Conservation (phyloP, 2,797 vertebrate genomes). For the Netta rufina region DNA sequence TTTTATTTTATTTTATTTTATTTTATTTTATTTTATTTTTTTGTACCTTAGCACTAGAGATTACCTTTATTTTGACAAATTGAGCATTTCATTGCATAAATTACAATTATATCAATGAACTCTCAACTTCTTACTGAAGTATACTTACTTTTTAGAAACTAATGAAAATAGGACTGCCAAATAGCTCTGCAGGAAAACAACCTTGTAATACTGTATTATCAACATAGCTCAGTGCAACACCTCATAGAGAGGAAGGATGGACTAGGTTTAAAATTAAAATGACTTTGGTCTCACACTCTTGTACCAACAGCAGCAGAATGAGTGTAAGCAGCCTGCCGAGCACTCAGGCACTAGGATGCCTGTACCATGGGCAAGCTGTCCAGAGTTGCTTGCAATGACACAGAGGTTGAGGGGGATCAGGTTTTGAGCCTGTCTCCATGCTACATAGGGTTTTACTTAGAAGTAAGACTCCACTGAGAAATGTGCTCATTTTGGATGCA, state of each 20-base stretch:
- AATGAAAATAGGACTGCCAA: too few relatives aligned
- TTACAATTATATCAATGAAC: background rate
- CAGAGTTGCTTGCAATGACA: background rate
- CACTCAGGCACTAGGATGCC: background rate
- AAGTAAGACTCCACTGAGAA: background rate
- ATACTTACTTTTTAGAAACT: too few relatives aligned
- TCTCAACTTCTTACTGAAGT: background rate
- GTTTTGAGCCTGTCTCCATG: background rate
- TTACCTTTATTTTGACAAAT: background rate
- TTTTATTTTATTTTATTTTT: background rate
- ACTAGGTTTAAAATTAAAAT: background rate
- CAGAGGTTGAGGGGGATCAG: background rate
- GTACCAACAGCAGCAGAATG: background rate
- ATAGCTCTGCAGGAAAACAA: background rate
- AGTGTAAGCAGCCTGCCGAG: background rate
- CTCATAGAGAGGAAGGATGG: background rate
- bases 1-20: background rate
- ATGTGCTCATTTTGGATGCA: background rate
- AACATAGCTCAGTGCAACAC: too few relatives aligned
- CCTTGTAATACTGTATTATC: background rate
- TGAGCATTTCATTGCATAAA: background rate
- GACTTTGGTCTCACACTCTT: background rate
- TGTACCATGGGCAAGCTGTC: background rate
- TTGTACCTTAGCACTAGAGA: background rate
- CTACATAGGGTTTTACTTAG: background rate